phyloP scores from a whole-genome alignment of 2,888 invertebrate genomes.

The Embidobia sp. region DNA sequence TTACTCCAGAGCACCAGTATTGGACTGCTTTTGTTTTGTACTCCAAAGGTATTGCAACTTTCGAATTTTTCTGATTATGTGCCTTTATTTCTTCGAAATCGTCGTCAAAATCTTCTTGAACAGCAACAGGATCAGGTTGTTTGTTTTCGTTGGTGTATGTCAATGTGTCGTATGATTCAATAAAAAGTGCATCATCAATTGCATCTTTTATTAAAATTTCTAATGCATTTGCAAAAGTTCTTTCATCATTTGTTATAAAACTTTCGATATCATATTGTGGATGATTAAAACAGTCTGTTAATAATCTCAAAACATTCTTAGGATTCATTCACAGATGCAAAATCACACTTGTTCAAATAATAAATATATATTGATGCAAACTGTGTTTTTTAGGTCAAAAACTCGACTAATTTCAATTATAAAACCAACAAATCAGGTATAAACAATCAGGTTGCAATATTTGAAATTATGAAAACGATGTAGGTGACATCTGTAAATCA shows the following conservation, averaged over 20 bases:
- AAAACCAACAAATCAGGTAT: no score
- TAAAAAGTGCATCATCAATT: conserved; percentile 15
- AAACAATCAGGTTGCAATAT: no score
- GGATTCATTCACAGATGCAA: no score
- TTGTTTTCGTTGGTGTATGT: not conserved
- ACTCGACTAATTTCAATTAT: no score
- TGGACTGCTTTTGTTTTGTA: conserved; percentile 38
- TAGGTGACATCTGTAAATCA: no score
- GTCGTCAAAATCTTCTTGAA: conserved; percentile 12
- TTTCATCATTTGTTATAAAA: conserved; percentile 15
- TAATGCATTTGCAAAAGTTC: not conserved
- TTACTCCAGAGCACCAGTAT: conserved; percentile 44
- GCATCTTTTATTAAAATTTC: conserved; percentile 13
- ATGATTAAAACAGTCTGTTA: conserved; percentile 11
- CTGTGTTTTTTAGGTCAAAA: no score
- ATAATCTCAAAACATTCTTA: conserved; percentile 7
- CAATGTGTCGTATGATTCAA: conserved; percentile 6
- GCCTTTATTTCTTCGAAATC: conserved; percentile 5
- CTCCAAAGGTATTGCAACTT: not conserved
- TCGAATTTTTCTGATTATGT: not conserved
- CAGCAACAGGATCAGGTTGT: not conserved
- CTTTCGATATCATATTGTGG: conserved; percentile 1
- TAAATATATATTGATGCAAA: no score
- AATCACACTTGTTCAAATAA: no score
- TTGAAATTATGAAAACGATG: no score